Percentiles rank a stretch among this genome's conserved stretches.
phyloP scores from a whole-genome alignment of 2,797 vertebrate species.

The Anomalospiza imberbis region DNA sequence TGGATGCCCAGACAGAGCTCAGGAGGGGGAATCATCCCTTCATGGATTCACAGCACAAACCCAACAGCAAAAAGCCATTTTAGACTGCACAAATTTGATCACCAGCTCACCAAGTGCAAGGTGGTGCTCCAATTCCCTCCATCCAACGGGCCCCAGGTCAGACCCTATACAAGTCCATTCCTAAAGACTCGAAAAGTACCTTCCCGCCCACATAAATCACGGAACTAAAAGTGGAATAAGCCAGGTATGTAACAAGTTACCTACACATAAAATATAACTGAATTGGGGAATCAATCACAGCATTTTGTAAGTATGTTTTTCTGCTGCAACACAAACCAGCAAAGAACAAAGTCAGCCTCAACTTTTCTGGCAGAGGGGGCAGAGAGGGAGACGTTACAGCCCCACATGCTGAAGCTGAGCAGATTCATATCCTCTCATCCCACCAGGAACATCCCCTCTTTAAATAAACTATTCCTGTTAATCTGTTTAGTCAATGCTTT shows the following conservation, averaged over 20 bases:
- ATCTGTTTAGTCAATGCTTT: neutral
- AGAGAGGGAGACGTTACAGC: neutral
- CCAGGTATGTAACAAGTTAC: neutral
- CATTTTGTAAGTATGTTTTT: neutral
- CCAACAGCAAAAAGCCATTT: neutral
- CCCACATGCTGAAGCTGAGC: neutral
- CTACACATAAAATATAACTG: neutral
- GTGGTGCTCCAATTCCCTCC: neutral
- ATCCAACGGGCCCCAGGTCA: accelerated
- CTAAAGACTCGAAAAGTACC: neutral
- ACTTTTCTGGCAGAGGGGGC: neutral
- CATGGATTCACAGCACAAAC: accelerated
- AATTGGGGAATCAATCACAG: neutral
- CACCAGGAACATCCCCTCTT: neutral
- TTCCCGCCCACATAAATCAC: neutral
- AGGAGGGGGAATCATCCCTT: neutral
- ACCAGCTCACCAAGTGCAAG: neutral
- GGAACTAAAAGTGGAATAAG: neutral
- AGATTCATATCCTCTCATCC: neutral
- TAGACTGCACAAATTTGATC: accelerated
- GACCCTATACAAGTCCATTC: neutral
- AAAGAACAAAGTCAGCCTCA: neutral
- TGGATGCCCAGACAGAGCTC: accelerated
- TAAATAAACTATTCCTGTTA: neutral
- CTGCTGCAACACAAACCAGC: neutral